Base-by-base conservation (phyloP, 2,797 vertebrate genomes). In the Ctenochaetus hawaiiensis region DNA sequence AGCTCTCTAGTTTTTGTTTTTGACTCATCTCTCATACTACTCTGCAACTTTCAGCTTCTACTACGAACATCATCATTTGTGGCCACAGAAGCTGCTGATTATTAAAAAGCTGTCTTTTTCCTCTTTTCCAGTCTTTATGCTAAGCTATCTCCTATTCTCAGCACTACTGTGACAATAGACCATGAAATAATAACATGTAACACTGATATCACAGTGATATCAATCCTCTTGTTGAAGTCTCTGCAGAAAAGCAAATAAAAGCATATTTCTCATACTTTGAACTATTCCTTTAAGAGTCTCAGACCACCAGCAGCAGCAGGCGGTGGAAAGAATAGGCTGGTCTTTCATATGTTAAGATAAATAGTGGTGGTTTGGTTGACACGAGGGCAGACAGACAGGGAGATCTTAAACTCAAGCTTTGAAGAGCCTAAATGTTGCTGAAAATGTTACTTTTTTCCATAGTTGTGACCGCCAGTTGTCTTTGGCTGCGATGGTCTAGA, bases 401-500 rank as follows among this genome's bases (percentile, higher is more conserved):
- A 48, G 60, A 78, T 51, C 41, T 77, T 57, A 64, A 81, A 73
- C 47, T 81, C 45, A 71, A 68, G 77, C 66, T 84, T 77, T 84
- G 74, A 84, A 65, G 58, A 82, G 47, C 66, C 48, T 20, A 45
- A 85, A 86, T 85, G 81, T 86, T 85, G 82, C 85, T 76, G 54
- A 83, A 86, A 87, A 68, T 91, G 56, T 54, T 76, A 2, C 48
- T 85, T 86, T 90, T 34, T 87, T 89, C 83, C 89, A 86, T 16
- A 52, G 2, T 67, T 41, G 3, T 37, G 67, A 62, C 69, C 22
- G 17, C 76, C 23, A 61, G 81, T 72, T 87, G 73, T 90, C 72
- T 90, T 89, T 91, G 87, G 89, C 87, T 44, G 67, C 16, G 16
- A 59, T 58, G 16, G 83, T 87, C 84, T 87, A 87, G 89, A 92